These are phyloP conservation scores for Stomatorhinus walkeri DNA, from an alignment of 2,797 vertebrate species.

Conservation along the genomic window DNA sequence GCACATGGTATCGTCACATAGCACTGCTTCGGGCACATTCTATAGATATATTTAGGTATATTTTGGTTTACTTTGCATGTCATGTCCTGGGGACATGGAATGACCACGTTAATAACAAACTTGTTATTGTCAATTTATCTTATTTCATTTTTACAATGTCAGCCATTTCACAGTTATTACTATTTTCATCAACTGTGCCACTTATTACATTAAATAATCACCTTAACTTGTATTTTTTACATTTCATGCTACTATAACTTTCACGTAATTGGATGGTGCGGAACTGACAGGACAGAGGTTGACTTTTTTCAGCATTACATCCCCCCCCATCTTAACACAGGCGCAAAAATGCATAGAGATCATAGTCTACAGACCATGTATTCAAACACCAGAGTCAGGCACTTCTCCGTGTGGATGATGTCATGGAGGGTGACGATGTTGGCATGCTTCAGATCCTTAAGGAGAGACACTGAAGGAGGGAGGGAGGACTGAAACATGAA, in stretches of 20 bases:
- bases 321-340: background rate
- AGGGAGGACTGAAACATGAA: conserved; percentile 15
- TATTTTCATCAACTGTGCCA: background rate
- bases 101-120: background rate
- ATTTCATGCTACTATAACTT: background rate
- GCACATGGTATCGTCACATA: background rate
- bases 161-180: background rate
- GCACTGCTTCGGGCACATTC: background rate
- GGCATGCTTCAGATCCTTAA: conserved; percentile 94
- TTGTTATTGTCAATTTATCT: background rate
- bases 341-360: background rate
- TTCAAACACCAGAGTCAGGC: conserved; percentile 92
- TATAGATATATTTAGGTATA: background rate
- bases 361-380: conserved; percentile 67
- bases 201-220: background rate
- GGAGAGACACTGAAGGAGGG: conserved; percentile 71
- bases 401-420: conserved; percentile 92
- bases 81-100: background rate
- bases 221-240: background rate
- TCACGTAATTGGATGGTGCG: background rate
- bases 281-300: background rate
- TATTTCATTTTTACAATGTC: background rate
- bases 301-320: background rate
- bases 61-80: background rate
- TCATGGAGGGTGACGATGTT: conserved; percentile 95